Conservation (phyloP, 2,797 vertebrate species). For the Mormyrops attenuatus region DNA sequence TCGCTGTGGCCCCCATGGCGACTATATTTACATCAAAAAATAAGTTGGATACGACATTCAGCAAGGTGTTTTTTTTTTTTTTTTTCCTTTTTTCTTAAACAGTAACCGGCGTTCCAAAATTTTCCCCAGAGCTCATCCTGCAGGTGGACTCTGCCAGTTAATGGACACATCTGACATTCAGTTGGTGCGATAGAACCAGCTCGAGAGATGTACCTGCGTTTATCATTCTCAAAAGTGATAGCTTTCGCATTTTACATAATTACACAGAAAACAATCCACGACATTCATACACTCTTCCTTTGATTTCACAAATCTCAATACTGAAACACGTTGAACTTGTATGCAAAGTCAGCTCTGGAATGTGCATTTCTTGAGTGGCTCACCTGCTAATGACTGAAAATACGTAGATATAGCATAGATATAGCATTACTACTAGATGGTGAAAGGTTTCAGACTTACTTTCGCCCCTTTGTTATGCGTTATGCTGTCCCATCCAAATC, state of each 20-base stretch:
- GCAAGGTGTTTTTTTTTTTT: background rate
- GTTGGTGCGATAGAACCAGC: background rate
- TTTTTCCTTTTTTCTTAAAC: background rate
- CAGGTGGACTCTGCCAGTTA: background rate
- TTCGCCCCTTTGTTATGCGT: background rate
- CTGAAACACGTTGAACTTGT: background rate
- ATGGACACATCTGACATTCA: background rate
- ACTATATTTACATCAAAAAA: background rate
- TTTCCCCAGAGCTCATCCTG: background rate
- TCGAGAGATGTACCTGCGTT: background rate
- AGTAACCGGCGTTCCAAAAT: background rate
- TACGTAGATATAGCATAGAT: slow-evolving; percentile 29
- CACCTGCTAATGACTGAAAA: slow-evolving; percentile 21
- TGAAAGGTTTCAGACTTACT: slow-evolving; percentile 9
- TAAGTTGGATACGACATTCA: background rate
- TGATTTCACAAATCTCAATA: background rate
- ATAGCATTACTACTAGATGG: slow-evolving; percentile 40
- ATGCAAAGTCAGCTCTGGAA: background rate
- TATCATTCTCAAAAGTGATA: background rate
- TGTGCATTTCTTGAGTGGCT: slow-evolving; percentile 34
- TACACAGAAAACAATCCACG: background rate
- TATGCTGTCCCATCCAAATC: background rate
- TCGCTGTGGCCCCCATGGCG: background rate
- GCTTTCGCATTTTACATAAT: background rate
- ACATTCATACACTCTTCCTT: background rate